Evolutionary conservation across 2,888 invertebrate species (phyloP).

Genomic region (Neocrepidodera transversa): DNA sequence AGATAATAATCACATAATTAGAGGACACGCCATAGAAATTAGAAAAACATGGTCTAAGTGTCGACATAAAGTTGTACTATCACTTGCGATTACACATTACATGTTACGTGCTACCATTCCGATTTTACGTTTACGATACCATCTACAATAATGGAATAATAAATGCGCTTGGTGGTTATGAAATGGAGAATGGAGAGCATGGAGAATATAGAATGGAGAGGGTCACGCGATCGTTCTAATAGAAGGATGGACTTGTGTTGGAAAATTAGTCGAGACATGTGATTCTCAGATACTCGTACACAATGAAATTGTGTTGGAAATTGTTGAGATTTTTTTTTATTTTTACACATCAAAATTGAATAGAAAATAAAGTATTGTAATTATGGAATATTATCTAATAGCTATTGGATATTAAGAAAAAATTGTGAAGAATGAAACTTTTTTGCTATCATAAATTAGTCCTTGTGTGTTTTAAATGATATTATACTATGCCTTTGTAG

Average conservation of each 20-base stretch:
- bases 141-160: constrained; percentile 46
- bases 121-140: constrained; percentile 35
- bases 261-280: constrained; percentile 12
- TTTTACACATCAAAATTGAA: too few relatives aligned
- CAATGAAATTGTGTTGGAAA: too few relatives aligned
- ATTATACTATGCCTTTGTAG: too few relatives aligned
- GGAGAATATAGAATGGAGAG: constrained; percentile 27
- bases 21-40: constrained; percentile 11
- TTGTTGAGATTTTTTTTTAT: too few relatives aligned
- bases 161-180: constrained; percentile 38
- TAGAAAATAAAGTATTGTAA: too few relatives aligned
- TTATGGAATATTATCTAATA: too few relatives aligned
- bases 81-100: constrained; percentile 11
- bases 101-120: constrained; percentile 33
- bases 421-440: too few relatives aligned
- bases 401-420: too few relatives aligned
- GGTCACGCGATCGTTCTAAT: constrained; percentile 31
- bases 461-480: too few relatives aligned
- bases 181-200: constrained; percentile 19
- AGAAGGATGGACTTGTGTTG: constrained; percentile 1
- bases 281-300: neutral
- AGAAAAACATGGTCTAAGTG: constrained; percentile 13
- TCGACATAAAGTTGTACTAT: constrained; percentile 15
- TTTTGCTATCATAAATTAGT: too few relatives aligned
- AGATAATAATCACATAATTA: constrained; percentile 15